A percentile compares a stretch with the other conserved stretches of the same genome.
Evolutionary conservation across 2,888 invertebrate genomes (phyloP).

Genomic region (Hyalella azteca): DNA sequence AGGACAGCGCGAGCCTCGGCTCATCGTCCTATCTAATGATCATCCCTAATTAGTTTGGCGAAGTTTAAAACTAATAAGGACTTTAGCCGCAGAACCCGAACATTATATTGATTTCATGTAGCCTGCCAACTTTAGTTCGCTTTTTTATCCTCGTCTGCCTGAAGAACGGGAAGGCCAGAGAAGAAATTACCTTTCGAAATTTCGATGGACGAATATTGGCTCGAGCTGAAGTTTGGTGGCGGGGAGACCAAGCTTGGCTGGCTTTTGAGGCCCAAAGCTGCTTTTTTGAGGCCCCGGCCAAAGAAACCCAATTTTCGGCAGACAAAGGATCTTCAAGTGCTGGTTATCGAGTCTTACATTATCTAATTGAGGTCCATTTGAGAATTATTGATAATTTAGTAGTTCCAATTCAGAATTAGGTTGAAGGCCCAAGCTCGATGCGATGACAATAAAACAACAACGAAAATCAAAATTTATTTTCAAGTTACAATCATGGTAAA

Average conservation of each 20-base stretch:
- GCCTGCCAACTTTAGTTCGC: not conserved
- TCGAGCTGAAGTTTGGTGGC: not conserved
- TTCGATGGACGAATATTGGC: conserved; percentile 17
- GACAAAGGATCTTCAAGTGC: too few relatives aligned
- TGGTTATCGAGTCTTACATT: too few relatives aligned
- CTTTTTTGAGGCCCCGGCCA: not conserved
- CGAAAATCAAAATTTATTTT: too few relatives aligned
- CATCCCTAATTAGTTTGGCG: conserved; percentile 27
- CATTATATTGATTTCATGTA: conserved; percentile 18
- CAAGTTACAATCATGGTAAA: too few relatives aligned
- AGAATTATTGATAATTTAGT: too few relatives aligned
- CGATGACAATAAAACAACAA: too few relatives aligned
- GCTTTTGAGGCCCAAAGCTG: not conserved
- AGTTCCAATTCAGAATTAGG: too few relatives aligned
- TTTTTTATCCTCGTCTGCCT: not conserved
- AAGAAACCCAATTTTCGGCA: too few relatives aligned
- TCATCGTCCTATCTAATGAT: conserved; percentile 33
- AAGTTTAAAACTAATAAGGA: conserved; percentile 37
- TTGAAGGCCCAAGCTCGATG: too few relatives aligned
- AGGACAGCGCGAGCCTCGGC: not conserved
- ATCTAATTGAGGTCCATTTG: too few relatives aligned
- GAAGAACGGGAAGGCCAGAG: not conserved
- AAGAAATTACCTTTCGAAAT: conserved; percentile 36
- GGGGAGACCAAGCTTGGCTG: not conserved
- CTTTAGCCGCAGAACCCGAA: conserved; percentile 24